Evolutionary conservation across 2,888 invertebrate species (phyloP), one percentile per base, ranked within the genome.

Genomic region (Aspidiotus destructor): DNA sequence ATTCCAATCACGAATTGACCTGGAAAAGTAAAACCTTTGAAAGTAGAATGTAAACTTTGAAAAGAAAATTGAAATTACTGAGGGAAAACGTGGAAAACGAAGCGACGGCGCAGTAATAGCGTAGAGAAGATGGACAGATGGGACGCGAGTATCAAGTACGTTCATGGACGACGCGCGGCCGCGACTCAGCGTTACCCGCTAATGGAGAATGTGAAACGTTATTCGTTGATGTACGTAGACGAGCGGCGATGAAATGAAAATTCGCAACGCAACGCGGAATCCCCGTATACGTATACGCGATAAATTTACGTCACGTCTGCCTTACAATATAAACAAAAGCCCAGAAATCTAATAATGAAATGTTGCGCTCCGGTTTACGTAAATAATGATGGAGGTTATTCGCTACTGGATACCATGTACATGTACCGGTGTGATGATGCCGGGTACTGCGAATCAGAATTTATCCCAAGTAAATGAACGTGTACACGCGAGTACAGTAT

Each of bases 321-420:
- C 65, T 58, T 58, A 57, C 65, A 65, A 57, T 65, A 65, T 65
- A 65, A 65, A 65, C 65, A 65, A 65, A 65, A 60, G 65, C 58
- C 65, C 28, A 65, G 65, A 65, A 65, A 65, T 65, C 58, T 65
- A 65, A 65, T 65, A 65, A 65, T 65, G 65, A 65, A 65, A 65
- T 65, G 65, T 60, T 58, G 58, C 42, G 65, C 8, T 44, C 54
- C 28, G 58, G 58, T 65, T 58, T 65, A 58, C 58, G 65, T 65
- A 65, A 65, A 57, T 65, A 65, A 65, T 58, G 58, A 65, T 65
- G 28, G 28, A 28, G 28, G 28, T 28, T 28, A 28, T 28, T 28
- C 28, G 28, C 28, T 28, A 28, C 28, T 28, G 28, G 28, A 28
- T 28, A 28, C 28, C 5, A 28, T 28, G 28, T 28, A 3, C 28